A percentile compares a stretch with the other conserved stretches of the same genome.
Conservation (phyloP, 2,113 vertebrate genomes). For the Chauna torquata region DNA sequence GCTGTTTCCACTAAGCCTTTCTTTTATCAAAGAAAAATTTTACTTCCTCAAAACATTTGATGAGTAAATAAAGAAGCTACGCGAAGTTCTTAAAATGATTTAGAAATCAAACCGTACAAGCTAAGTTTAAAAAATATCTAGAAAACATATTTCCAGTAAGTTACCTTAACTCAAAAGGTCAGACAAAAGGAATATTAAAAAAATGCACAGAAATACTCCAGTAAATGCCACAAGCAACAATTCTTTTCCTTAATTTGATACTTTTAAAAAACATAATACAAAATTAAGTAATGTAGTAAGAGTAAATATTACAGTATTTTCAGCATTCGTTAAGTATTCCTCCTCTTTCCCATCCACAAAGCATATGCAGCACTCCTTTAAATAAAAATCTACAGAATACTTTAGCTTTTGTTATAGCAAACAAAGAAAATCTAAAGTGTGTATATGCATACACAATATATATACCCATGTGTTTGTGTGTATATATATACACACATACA, state of each 20-base stretch:
- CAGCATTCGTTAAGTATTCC: neutral
- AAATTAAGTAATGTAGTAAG: neutral
- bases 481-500: neutral
- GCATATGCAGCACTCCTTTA: neutral
- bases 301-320: neutral
- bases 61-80: neutral
- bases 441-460: rapidly evolving
- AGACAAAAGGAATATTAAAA: neutral
- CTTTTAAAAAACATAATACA: neutral
- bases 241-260: neutral
- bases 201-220: neutral
- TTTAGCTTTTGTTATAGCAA: neutral
- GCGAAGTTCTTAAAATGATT: neutral
- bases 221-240: neutral
- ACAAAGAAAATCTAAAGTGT: neutral
- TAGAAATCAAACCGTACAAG: neutral
- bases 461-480: neutral
- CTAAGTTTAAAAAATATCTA: neutral
- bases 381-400: neutral
- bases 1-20: neutral
- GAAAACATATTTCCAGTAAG: neutral
- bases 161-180: neutral
- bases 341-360: neutral
- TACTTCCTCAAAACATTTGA: neutral
- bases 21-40: neutral